These are phyloP conservation scores for Eupithecia subumbrata DNA, from an alignment of 2,888 invertebrate genomes.

Conservation along the genomic window DNA sequence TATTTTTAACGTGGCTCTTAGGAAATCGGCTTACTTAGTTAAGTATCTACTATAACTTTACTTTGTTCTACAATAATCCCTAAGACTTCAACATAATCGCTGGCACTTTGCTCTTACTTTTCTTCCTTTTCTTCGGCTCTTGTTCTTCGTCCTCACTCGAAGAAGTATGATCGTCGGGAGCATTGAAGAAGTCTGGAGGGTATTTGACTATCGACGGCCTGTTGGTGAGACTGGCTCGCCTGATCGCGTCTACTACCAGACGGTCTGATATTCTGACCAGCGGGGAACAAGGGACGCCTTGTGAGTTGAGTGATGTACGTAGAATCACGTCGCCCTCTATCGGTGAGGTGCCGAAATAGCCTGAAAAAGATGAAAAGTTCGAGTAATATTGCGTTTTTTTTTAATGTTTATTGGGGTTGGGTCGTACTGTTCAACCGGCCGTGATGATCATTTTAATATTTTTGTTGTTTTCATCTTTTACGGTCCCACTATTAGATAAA, in stretches of 20 bases:
- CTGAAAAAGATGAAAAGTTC: conserved; percentile 56
- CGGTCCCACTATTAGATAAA: no score
- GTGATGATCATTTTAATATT: no score
- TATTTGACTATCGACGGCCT: conserved; percentile 73
- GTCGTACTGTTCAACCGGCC: background rate
- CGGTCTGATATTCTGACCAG: conserved; percentile 67
- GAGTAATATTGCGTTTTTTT: background rate
- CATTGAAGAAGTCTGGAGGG: conserved; percentile 73
- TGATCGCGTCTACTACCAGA: conserved; percentile 73
- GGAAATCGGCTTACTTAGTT: background rate
- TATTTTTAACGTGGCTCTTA: background rate
- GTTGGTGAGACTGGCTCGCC: conserved; percentile 71
- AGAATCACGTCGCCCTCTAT: conserved; percentile 58
- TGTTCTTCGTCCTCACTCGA: conserved; percentile 69
- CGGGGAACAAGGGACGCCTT: conserved; percentile 57
- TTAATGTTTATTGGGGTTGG: background rate
- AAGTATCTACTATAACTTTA: background rate
- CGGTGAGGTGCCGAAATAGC: conserved; percentile 61
- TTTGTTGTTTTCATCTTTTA: no score
- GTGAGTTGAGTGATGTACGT: conserved; percentile 55
- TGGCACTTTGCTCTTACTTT: conserved; percentile 43
- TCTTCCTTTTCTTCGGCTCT: conserved; percentile 50
- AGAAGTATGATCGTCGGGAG: conserved; percentile 64
- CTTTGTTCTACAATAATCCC: background rate
- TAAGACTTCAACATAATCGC: conserved; percentile 28